Conservation (phyloP, 2,113 vertebrate genomes). For the Prolemur simus region DNA sequence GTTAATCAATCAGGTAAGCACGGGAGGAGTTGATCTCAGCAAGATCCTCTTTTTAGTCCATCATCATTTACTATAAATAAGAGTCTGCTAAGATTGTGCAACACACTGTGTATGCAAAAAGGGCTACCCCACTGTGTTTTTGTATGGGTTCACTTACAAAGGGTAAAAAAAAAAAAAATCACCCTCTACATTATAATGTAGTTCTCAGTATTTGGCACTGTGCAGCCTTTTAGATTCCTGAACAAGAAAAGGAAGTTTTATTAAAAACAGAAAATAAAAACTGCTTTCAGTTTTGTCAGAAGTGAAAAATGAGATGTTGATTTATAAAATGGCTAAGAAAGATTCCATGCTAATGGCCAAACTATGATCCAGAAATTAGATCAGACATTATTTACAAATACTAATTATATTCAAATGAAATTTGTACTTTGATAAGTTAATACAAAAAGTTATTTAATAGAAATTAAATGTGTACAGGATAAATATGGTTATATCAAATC, state of each 20-base stretch:
- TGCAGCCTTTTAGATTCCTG: conserved; percentile 42
- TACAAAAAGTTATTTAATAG: background rate
- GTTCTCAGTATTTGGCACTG: background rate
- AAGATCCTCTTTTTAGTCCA: conserved; percentile 54
- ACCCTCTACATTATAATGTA: background rate
- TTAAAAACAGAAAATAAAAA: background rate
- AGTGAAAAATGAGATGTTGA: conserved; percentile 46
- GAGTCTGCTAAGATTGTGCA: conserved; percentile 34
- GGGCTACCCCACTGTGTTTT: conserved; percentile 60
- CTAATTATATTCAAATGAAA: background rate
- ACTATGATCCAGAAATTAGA: background rate
- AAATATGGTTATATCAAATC: background rate
- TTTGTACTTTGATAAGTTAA: background rate
- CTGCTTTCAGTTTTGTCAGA: background rate
- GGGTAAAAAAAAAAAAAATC: conserved; percentile 23
- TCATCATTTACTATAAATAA: conserved; percentile 68
- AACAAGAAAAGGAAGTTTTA: background rate
- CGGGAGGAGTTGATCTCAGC: conserved; percentile 67
- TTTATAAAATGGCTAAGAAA: background rate
- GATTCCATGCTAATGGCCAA: background rate
- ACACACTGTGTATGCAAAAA: conserved; percentile 42
- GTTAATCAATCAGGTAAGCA: conserved; percentile 54
- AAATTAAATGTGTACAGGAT: background rate
- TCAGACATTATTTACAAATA: conserved; percentile 28
- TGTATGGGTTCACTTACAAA: conserved; percentile 64